Percentiles rank a stretch among this genome's conserved stretches.
Conservation (phyloP, 1,140 invertebrate species). For the Drosophila pandora region DNA sequence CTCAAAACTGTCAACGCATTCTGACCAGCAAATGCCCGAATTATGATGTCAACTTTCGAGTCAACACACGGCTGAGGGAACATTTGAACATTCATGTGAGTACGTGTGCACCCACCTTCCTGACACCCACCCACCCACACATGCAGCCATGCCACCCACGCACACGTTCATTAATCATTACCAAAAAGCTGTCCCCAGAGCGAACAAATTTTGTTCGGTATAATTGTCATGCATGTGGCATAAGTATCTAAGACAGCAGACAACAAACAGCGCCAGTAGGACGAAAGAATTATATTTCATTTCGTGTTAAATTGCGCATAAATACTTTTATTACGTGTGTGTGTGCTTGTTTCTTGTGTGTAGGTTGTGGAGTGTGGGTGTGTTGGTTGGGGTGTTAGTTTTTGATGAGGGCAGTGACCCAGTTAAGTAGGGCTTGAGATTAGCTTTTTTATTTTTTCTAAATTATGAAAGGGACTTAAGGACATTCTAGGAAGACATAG, state of each 20-base stretch:
- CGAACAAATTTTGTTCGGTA: constrained; percentile 56
- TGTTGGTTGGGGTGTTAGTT: constrained; percentile 36
- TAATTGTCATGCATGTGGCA: constrained; percentile 69
- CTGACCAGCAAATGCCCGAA: constrained; percentile 65
- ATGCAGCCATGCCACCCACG: constrained; percentile 6
- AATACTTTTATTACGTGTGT: constrained; percentile 49
- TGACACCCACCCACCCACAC: neutral
- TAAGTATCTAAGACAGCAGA: constrained; percentile 26
- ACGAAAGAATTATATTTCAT: constrained; percentile 62
- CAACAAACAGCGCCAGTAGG: constrained; percentile 6
- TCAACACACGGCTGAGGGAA: constrained; percentile 40
- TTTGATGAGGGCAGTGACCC: constrained; percentile 32
- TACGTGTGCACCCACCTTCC: neutral
- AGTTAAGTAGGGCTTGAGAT: neutral
- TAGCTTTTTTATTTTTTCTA: neutral
- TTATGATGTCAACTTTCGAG: constrained; percentile 76
- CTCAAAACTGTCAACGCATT: constrained; percentile 52
- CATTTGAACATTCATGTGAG: neutral
- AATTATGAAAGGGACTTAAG: too few relatives aligned
- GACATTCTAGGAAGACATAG: too few relatives aligned
- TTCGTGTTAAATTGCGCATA: constrained; percentile 71
- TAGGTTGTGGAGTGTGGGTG: neutral
- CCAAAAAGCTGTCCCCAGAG: constrained; percentile 42
- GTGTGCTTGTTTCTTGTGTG: neutral
- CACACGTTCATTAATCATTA: constrained; percentile 73